Base-by-base conservation (phyloP, 2,888 invertebrate genomes). In the Pachliopta kotzebuea region DNA sequence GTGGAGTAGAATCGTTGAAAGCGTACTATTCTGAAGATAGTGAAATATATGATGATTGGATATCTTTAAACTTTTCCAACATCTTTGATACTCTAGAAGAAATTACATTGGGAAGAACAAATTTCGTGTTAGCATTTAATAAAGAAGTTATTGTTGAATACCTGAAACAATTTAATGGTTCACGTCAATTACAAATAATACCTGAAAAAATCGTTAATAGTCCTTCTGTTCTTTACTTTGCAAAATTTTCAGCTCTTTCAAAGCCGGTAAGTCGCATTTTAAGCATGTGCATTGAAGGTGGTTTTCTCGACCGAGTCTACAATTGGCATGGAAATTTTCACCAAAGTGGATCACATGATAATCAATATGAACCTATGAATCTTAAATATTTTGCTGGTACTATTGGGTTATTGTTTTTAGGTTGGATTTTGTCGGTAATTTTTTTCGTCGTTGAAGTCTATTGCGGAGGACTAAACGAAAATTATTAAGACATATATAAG, bases 141-240 rank as follows among this genome's bases (percentile, higher is more conserved):
- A 81, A 76, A 54, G 81, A 79, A 52, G 69, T 74, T 11, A 71
- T 83, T 42, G 68, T 77, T 31, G 73, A 80, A 45, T 71, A 77
- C 66, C 67, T 83, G 21, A 67, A 77, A 59, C 69, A 75, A 49
- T 70, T 73, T 52, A 79, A 77, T n/a, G 80, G 79, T 1, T 65
- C 70, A 1, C 76, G 74, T 56, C 69, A 68, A 14, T 49, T 86
- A 42, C 83, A 86, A 68, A 80, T 85, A 26, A 71, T 86, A 59
- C 80, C 84, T 1, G 71, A 79, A 20, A 84, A 84, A 62, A 83
- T 86, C 58, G 74, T 83, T 0, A 81, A 77, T 53, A 84, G 81
- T 69, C 85, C 85, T 4, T 76, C 77, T 1, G 85, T 82, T 14
- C 75, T 86, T 56, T 84, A 78, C 71, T 81, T 80, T 31, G 83